phyloP scores from a whole-genome alignment of 2,797 vertebrate genomes.

The Pteropus rufus region DNA sequence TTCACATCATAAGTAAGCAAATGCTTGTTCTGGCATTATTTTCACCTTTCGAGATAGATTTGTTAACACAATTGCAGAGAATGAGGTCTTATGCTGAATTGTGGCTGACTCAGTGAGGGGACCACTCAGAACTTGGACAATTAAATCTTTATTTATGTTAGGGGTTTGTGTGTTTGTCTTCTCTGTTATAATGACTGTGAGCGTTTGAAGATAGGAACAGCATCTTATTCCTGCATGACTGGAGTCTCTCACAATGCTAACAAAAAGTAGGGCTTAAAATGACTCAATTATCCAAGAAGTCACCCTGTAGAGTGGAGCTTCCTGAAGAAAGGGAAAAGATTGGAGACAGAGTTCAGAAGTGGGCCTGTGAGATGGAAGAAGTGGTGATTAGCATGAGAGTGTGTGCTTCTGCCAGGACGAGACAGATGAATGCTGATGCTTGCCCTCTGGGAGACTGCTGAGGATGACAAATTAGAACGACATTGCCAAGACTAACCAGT shows the following conservation, averaged over 20 bases:
- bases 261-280: neutral
- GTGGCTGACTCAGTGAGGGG: neutral
- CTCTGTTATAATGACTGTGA: neutral
- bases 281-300: neutral
- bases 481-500: neutral
- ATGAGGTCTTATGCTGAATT: neutral
- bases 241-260: neutral
- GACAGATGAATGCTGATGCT: no score
- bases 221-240: neutral
- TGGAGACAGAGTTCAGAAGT: neutral
- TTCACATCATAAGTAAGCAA: neutral
- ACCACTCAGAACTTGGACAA: neutral
- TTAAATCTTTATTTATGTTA: neutral
- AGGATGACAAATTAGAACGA: neutral
- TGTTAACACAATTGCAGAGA: neutral
- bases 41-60: neutral
- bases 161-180: neutral
- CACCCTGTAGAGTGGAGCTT: neutral
- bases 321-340: neutral
- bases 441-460: neutral
- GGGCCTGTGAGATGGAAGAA: neutral
- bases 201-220: neutral
- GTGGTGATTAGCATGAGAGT: neutral
- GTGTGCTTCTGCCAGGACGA: neutral
- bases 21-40: neutral